Evolutionary conservation across 2,113 vertebrate species (phyloP).

Genomic region (Semnornis frantzii): DNA sequence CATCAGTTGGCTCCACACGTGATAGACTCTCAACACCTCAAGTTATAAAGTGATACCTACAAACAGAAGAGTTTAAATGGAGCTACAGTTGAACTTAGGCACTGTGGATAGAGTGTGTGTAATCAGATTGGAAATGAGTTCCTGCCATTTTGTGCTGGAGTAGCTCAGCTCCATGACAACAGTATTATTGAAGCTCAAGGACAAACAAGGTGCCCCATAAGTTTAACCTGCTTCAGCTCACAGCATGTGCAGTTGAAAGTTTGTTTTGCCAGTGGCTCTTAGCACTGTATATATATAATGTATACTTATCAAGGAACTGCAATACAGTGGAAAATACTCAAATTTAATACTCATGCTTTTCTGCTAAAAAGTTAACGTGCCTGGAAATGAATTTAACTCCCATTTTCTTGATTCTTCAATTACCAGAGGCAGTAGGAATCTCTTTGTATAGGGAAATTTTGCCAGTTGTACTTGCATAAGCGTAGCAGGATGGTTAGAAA

Average conservation of each 20-base stretch:
- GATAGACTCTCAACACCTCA: neutral
- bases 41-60: neutral
- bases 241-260: neutral
- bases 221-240: neutral
- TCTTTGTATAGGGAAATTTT: neutral
- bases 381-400: neutral
- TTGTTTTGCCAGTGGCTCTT: neutral
- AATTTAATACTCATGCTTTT: neutral
- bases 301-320: neutral
- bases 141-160: neutral
- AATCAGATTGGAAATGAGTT: neutral
- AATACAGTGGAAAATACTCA: neutral
- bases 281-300: neutral
- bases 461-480: neutral
- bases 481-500: neutral
- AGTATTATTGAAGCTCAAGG: neutral
- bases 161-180: neutral
- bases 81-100: neutral
- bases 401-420: neutral
- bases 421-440: neutral
- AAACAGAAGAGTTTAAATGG: neutral
- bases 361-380: neutral
- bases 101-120: neutral
- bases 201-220: neutral
- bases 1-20: neutral